Percentiles rank a stretch among this genome's conserved stretches.
Evolutionary conservation across 2,888 invertebrate genomes (phyloP).

Genomic region (Synanthedon tipuliformis): DNA sequence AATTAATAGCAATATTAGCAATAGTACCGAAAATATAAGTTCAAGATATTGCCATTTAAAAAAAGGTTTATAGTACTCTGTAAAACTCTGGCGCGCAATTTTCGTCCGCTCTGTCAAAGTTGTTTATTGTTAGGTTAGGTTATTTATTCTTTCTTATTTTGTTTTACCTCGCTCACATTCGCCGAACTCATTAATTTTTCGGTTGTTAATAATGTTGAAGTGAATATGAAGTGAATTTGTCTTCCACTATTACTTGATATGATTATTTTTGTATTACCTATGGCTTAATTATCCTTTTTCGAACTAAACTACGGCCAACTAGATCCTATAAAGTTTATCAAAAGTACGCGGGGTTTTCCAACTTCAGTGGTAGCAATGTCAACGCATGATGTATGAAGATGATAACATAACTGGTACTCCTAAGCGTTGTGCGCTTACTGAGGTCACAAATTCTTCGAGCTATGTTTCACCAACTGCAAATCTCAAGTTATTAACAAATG

Average conservation of each 20-base stretch:
- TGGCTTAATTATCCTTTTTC: no score
- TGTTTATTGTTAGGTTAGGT: constrained; percentile 56
- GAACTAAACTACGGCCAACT: constrained; percentile 33
- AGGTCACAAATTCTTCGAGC: constrained; percentile 64
- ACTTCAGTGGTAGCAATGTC: constrained; percentile 49
- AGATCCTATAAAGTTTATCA: constrained; percentile 43
- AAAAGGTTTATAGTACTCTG: not conserved
- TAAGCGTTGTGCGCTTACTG: constrained; percentile 65
- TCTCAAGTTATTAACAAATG: constrained; percentile 74
- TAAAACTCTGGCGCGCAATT: constrained; percentile 53
- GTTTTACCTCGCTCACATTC: no score
- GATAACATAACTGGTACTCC: constrained; percentile 64
- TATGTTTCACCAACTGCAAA: constrained; percentile 76
- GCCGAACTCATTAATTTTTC: no score
- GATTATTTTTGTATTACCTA: no score
- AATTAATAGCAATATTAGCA: no score
- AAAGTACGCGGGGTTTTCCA: constrained; percentile 60
- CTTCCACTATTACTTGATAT: no score
- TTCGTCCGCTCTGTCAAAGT: constrained; percentile 37
- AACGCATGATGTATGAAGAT: constrained; percentile 65
- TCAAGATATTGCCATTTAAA: not conserved
- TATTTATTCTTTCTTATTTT: no score
- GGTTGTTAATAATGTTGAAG: not conserved
- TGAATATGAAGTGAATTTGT: not conserved
- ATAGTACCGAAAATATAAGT: no score